phyloP scores from a whole-genome alignment of 2,797 vertebrate genomes.

The Takifugu rubripes region DNA sequence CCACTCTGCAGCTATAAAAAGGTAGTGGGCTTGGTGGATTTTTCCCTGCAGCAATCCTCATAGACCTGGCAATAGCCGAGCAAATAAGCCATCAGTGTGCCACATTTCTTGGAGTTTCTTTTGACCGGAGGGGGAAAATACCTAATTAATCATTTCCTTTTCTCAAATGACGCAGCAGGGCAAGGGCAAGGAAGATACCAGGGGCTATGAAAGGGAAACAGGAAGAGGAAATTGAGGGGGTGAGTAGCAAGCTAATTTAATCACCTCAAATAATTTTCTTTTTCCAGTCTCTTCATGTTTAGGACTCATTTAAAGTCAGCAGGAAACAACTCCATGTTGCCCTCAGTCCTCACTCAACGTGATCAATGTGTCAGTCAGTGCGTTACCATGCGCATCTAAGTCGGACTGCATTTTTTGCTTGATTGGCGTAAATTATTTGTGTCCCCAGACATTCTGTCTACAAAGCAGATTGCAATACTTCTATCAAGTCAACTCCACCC shows the following conservation, averaged over 20 bases:
- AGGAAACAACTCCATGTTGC: too few species aligned
- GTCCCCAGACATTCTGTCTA: too few species aligned
- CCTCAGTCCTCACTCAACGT: too few species aligned
- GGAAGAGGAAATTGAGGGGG: slow-evolving; percentile 44
- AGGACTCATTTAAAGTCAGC: too few species aligned
- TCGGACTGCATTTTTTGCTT: too few species aligned
- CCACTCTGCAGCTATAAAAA: slow-evolving; percentile 23
- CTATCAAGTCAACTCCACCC: too few species aligned
- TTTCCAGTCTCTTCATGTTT: neutral
- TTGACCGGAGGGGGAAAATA: slow-evolving; percentile 42
- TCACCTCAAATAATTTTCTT: slow-evolving; percentile 9
- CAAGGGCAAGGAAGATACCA: slow-evolving; percentile 36
- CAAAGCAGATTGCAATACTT: too few species aligned
- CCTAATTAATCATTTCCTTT: slow-evolving; percentile 68
- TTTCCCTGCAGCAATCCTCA: slow-evolving; percentile 50
- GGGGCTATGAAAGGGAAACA: slow-evolving; percentile 42
- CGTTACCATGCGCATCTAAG: too few species aligned
- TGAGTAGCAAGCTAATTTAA: slow-evolving; percentile 24
- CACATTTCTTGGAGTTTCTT: slow-evolving; percentile 51
- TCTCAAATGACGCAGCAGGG: slow-evolving; percentile 28
- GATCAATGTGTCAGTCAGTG: too few species aligned
- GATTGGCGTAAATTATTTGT: too few species aligned
- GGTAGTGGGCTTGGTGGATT: neutral
- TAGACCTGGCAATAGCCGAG: slow-evolving; percentile 56
- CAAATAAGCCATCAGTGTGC: slow-evolving; percentile 54